Base-by-base conservation (phyloP, 1,140 invertebrate species). In the Parapsyche elsis region DNA sequence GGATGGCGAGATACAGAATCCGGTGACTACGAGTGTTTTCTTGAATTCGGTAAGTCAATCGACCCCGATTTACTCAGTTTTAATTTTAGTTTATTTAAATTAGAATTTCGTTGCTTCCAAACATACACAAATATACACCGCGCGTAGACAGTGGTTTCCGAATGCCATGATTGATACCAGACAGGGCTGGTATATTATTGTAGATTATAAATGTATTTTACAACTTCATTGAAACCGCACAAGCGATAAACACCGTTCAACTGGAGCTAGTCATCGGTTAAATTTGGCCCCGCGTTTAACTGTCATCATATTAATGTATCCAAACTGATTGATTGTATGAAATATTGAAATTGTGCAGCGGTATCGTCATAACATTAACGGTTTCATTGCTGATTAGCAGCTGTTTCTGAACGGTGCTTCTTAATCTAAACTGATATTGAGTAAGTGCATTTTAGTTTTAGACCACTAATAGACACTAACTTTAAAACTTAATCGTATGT, bases 21-120 rank as follows among this genome's bases (percentile, higher is more conserved):
- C 38, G 88, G 88, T 78, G 87, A 88, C 86, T 86, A 88, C 87
- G 88, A 89, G 86, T 89, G 88, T 86, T 89, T 88, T 86, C 84
- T 89, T 81, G 88, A 89, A 88, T 87, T 89, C 87, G 87, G 88
- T 89, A 88, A 88, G 44, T 77, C 16, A 16, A 76, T 70, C 23
- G 24, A 70, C 12, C 14, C 12, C 24, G 23, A 70, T 38, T 10
- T 21, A 1, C 21, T n/a, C 71, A 73, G 23, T 10, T 16, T 71
- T 14, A 44, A 79, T 49, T 38, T 38, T 38, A 38, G 23, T 78
- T 14, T 70, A 16, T 38, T 71, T 30, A 46, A 38, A 38, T 71
- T 71, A 74, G 26, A 38, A 9, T 10, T 26, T 23, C n/a, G 9
- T 9, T 38, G 1, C 30, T 38, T 38, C 7, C 73, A 75, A 44